A percentile compares a stretch with the other conserved stretches of the same genome.
Conservation (phyloP, 1,140 invertebrate genomes). For the Bemisia tabaci region DNA sequence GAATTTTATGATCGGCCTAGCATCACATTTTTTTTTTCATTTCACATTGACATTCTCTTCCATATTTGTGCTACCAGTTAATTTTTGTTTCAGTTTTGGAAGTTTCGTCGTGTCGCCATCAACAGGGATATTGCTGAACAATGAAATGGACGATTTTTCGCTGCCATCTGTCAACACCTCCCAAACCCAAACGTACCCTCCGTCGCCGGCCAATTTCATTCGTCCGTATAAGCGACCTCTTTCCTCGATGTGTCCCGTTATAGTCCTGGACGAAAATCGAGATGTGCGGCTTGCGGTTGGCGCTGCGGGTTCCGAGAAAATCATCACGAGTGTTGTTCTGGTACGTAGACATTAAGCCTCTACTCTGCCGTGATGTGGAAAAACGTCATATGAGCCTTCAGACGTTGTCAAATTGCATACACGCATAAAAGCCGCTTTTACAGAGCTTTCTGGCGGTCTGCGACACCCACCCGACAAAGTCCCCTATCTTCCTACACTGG, state of each 20-base stretch:
- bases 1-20: too few relatives aligned
- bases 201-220: slow-evolving; percentile 70
- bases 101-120: slow-evolving; percentile 49
- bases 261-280: slow-evolving; percentile 53
- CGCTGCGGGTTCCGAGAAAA: slow-evolving; percentile 77
- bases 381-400: too few relatives aligned
- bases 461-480: too few relatives aligned
- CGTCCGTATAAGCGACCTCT: slow-evolving; percentile 63
- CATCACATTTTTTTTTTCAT: too few relatives aligned
- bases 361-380: too few relatives aligned
- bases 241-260: slow-evolving; percentile 78
- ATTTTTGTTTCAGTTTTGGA: slow-evolving; percentile 61
- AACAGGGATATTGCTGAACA: slow-evolving; percentile 83
- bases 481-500: too few relatives aligned
- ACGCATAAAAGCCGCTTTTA: too few relatives aligned
- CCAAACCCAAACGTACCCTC: too few relatives aligned
- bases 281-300: slow-evolving; percentile 58
- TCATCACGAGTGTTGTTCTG: slow-evolving; percentile 64
- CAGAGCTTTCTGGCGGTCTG: too few relatives aligned
- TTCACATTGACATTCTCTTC: too few relatives aligned
- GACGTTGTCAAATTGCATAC: too few relatives aligned
- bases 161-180: slow-evolving; percentile 63
- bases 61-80: too few relatives aligned
- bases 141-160: slow-evolving; percentile 95
- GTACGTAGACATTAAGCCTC: slow-evolving; percentile 40